phyloP scores from a whole-genome alignment of 2,113 vertebrate genomes.

The Pycnonotus jocosus region DNA sequence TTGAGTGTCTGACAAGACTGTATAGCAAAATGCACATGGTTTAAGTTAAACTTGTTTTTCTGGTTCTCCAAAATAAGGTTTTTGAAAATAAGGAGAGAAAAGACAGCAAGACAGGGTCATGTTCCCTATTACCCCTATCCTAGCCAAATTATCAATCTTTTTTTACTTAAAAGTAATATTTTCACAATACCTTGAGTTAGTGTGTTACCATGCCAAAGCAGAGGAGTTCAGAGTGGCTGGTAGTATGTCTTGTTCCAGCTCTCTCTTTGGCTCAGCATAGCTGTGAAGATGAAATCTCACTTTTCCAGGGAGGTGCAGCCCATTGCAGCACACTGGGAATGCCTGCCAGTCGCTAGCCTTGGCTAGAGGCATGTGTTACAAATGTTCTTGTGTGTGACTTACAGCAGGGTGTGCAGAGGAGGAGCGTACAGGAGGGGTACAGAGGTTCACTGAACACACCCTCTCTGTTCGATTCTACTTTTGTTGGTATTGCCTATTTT shows the following conservation, averaged over 20 bases:
- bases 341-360: not conserved
- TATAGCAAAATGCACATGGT: not conserved
- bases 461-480: not conserved
- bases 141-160: not conserved
- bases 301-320: not conserved
- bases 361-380: not conserved
- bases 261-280: not conserved
- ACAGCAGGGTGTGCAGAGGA: not conserved
- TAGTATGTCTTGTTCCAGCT: not conserved
- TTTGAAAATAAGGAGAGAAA: not conserved
- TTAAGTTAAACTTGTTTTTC: not conserved
- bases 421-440: accelerated
- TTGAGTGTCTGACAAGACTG: not conserved
- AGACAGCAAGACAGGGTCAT: not conserved
- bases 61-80: not conserved
- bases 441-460: not conserved
- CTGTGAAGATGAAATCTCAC: constrained; percentile 16
- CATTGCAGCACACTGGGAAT: not conserved
- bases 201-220: not conserved
- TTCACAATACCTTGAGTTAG: constrained; percentile 10
- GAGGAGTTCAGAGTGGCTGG: not conserved
- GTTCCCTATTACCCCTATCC: not conserved
- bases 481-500: not conserved
- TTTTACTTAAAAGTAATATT: constrained; percentile 23
- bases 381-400: not conserved